Percentiles rank a stretch among this genome's conserved stretches.
phyloP scores from a whole-genome alignment of 2,888 invertebrate genomes.

The Desoria tigrina region DNA sequence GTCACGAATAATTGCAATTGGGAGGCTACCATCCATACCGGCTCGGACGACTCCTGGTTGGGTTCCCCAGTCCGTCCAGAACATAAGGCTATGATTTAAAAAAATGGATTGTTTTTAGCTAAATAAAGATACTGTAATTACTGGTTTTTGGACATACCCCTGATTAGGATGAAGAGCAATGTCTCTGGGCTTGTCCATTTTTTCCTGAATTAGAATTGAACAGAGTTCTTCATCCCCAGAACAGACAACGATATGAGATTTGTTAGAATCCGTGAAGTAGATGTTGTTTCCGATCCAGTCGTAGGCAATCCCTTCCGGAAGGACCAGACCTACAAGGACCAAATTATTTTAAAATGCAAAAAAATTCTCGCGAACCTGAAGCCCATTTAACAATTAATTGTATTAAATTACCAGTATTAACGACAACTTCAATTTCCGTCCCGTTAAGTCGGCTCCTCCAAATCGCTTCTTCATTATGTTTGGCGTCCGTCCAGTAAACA shows the following conservation, averaged over 20 bases:
- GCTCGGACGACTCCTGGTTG: slow-evolving; percentile 73
- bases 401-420: slow-evolving; percentile 44
- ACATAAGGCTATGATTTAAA: slow-evolving; percentile 68
- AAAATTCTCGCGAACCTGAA: background rate
- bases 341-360: background rate
- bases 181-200: slow-evolving; percentile 68
- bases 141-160: too few relatives aligned
- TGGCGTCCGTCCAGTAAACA: slow-evolving; percentile 77
- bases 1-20: slow-evolving; percentile 64
- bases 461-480: slow-evolving; percentile 70
- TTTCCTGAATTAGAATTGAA: slow-evolving; percentile 64
- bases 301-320: slow-evolving; percentile 73
- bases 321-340: slow-evolving; percentile 63
- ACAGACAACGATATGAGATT: slow-evolving; percentile 74
- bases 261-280: slow-evolving; percentile 75
- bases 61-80: slow-evolving; percentile 87
- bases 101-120: background rate
- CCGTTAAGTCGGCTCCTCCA: slow-evolving; percentile 67
- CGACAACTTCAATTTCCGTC: slow-evolving; percentile 18
- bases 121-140: too few relatives aligned
- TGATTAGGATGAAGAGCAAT: slow-evolving; percentile 69
- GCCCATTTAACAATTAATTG: background rate
- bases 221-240: slow-evolving; percentile 68
- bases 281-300: slow-evolving; percentile 79
- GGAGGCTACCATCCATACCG: slow-evolving; percentile 79